Evolutionary conservation across 2,797 vertebrate genomes (phyloP).

Genomic region (Chaenodraco wilsoni): DNA sequence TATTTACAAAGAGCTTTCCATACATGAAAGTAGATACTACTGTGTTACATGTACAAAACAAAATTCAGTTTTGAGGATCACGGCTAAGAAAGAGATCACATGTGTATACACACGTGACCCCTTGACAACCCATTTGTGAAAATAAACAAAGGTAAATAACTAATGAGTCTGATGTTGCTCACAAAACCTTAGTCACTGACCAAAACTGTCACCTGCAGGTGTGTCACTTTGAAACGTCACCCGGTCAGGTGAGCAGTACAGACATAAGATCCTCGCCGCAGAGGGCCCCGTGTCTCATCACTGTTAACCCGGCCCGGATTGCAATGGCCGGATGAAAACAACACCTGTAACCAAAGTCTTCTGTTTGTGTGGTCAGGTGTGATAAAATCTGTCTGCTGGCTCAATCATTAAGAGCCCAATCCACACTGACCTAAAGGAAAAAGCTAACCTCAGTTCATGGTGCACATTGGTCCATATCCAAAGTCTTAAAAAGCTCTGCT

Average conservation of each 20-base stretch:
- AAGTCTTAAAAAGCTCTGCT: slow-evolving; percentile 10
- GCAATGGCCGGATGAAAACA: slow-evolving; percentile 73
- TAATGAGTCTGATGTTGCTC: slow-evolving; percentile 55
- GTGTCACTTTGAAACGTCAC: slow-evolving; percentile 60
- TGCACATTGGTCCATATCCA: slow-evolving; percentile 16
- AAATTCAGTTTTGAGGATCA: slow-evolving; percentile 26
- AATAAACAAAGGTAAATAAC: slow-evolving; percentile 64
- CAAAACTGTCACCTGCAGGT: slow-evolving; percentile 58
- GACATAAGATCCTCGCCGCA: slow-evolving; percentile 75
- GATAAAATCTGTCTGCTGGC: slow-evolving; percentile 69
- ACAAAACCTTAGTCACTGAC: slow-evolving; percentile 52
- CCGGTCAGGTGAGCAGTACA: slow-evolving; percentile 47
- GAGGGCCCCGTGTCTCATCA: slow-evolving; percentile 52
- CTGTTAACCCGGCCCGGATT: slow-evolving; percentile 59
- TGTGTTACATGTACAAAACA: slow-evolving; percentile 7
- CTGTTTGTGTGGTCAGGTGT: slow-evolving; percentile 74
- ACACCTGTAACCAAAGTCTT: slow-evolving; percentile 82
- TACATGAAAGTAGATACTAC: slow-evolving; percentile 17
- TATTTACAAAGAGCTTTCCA: slow-evolving; percentile 24
- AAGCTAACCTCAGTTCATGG: slow-evolving; percentile 27
- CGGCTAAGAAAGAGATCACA: slow-evolving; percentile 11
- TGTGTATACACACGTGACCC: slow-evolving; percentile 11
- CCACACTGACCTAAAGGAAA: slow-evolving; percentile 58
- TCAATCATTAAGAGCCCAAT: slow-evolving; percentile 45
- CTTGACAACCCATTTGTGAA: slow-evolving; percentile 27